phyloP scores from a whole-genome alignment of 2,797 vertebrate species.

The Loriculus beryllinus region DNA sequence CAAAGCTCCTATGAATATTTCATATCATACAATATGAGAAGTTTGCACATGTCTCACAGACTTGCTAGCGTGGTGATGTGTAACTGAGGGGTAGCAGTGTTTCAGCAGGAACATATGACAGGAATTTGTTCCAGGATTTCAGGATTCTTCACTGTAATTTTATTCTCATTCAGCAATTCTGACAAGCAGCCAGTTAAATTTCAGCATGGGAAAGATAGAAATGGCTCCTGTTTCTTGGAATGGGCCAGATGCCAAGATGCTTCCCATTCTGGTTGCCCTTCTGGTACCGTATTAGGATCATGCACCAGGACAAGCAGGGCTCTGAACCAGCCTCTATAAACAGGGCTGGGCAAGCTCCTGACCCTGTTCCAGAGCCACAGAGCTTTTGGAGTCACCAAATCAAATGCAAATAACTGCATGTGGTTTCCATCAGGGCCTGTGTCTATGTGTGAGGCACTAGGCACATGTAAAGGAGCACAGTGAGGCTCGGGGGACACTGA shows the following conservation, averaged over 20 bases:
- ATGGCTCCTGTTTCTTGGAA: not conserved
- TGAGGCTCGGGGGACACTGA: accelerated
- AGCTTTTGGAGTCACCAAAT: not conserved
- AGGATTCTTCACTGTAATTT: not conserved
- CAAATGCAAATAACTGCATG: not conserved
- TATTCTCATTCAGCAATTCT: not conserved
- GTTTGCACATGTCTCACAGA: slow-evolving; percentile 22
- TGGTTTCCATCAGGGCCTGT: not conserved
- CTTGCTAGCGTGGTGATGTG: not conserved
- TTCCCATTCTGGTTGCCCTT: not conserved
- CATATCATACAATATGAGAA: not conserved
- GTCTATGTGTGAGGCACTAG: accelerated
- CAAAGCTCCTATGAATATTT: slow-evolving; percentile 50
- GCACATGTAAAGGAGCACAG: accelerated
- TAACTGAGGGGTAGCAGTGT: slow-evolving; percentile 10
- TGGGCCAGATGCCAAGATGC: not conserved
- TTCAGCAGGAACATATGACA: slow-evolving; percentile 33
- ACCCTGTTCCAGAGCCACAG: accelerated
- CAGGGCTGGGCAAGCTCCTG: not conserved
- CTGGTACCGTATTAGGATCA: accelerated
- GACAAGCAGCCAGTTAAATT: slow-evolving; percentile 12
- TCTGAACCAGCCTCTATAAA: not conserved
- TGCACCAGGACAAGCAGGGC: not conserved
- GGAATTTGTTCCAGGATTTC: slow-evolving; percentile 31
- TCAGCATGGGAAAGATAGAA: not conserved